Conservation (phyloP, 2,888 invertebrate genomes). For the Ormyrus thymus region DNA sequence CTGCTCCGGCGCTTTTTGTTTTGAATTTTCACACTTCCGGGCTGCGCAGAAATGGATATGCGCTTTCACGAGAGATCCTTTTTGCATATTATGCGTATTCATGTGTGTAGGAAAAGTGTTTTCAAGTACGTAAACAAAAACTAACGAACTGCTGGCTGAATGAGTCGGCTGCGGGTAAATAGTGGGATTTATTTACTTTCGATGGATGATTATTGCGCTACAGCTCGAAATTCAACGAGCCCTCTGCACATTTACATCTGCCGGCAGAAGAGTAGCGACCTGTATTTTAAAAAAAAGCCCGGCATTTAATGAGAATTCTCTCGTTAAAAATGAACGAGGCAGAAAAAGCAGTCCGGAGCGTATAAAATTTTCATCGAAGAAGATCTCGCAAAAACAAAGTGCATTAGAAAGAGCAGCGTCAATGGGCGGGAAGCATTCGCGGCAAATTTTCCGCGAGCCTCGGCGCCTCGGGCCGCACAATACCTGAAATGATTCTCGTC, state of each 20-base stretch:
- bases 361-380: too few relatives aligned
- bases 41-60: not conserved
- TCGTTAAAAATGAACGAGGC: too few relatives aligned
- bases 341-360: too few relatives aligned
- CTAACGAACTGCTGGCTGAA: not conserved
- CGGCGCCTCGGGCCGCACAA: not conserved
- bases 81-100: constrained; percentile 7
- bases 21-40: constrained; percentile 11
- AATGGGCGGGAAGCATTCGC: not conserved
- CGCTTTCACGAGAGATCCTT: not conserved
- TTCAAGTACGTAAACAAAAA: constrained; percentile 10
- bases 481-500: constrained; percentile 1
- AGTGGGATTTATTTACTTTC: too few relatives aligned
- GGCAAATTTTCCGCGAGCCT: not conserved
- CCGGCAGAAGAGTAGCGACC: too few relatives aligned
- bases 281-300: too few relatives aligned
- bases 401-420: too few relatives aligned
- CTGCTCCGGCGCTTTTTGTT: constrained; percentile 7
- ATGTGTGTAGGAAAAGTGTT: not conserved
- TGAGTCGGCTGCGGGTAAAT: not conserved
- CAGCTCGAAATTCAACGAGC: too few relatives aligned
- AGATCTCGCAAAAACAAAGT: too few relatives aligned
- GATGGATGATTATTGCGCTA: too few relatives aligned
- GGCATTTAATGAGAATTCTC: too few relatives aligned
- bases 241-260: too few relatives aligned